Evolutionary conservation across 2,113 vertebrate species (phyloP).

Genomic region (Tiliqua scincoides): DNA sequence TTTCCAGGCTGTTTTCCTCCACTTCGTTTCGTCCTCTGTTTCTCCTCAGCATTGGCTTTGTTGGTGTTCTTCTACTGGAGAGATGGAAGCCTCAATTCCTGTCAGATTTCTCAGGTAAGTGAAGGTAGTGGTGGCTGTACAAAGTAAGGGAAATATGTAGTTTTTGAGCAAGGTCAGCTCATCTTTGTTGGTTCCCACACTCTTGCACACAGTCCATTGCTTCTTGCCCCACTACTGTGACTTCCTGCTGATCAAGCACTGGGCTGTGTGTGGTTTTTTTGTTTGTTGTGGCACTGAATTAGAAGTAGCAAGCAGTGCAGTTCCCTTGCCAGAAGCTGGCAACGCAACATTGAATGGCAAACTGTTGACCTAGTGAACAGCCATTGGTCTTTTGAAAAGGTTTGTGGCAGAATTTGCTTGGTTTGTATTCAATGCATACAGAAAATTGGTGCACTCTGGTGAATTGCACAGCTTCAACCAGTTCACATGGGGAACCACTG

Average conservation of each 20-base stretch:
- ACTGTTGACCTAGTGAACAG: background rate
- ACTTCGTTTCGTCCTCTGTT: conserved; percentile 91
- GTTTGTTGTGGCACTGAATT: background rate
- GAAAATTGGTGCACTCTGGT: background rate
- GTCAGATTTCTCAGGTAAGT: conserved; percentile 82
- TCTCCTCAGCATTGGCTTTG: conserved; percentile 86
- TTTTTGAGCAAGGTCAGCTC: background rate
- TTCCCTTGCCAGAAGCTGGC: background rate
- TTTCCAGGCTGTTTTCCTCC: conserved; percentile 91
- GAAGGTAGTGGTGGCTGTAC: background rate
- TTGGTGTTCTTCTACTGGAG: conserved; percentile 89
- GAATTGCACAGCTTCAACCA: background rate
- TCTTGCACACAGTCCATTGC: background rate
- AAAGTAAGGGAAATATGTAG: background rate
- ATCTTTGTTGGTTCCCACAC: background rate
- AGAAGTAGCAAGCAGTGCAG: background rate
- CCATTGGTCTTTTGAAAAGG: background rate
- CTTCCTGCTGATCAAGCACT: background rate
- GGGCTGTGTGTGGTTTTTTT: background rate
- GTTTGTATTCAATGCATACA: background rate
- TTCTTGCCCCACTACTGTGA: background rate
- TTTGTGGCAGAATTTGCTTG: background rate
- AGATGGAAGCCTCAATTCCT: conserved; percentile 89
- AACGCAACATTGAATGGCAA: background rate
- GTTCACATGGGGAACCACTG: background rate